phyloP scores from a whole-genome alignment of 1,140 invertebrate genomes.

The Bursaphelenchus mucronatus region DNA sequence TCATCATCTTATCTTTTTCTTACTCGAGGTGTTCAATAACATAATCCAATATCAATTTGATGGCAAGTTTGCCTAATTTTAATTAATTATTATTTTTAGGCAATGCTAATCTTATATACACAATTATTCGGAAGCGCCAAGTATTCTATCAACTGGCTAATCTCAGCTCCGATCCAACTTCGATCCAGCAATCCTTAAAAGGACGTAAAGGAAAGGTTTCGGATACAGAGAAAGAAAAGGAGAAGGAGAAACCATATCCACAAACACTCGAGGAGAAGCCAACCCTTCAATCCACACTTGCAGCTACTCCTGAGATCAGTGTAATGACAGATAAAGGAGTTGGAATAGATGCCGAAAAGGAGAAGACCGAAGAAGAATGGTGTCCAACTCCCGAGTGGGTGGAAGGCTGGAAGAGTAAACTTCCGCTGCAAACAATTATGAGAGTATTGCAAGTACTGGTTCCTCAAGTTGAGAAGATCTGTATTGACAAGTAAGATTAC shows the following conservation, averaged over 20 bases:
- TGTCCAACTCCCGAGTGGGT: conserved; percentile 84
- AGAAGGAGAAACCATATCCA: background rate
- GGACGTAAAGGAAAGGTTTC: conserved; percentile 22
- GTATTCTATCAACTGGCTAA: conserved; percentile 95
- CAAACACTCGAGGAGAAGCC: conserved; percentile 41
- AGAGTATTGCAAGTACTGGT: conserved; percentile 92
- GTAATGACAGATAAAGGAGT: conserved; percentile 79
- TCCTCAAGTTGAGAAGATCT: conserved; percentile 99
- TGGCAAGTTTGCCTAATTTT: conserved; percentile 66
- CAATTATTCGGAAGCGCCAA: conserved; percentile 92
- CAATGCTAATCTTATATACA: conserved; percentile 96
- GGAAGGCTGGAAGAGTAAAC: conserved; percentile 87
- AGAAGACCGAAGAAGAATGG: conserved; percentile 66
- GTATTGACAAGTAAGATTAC: conserved; percentile 85
- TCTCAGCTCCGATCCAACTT: conserved; percentile 79
- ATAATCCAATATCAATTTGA: conserved; percentile 99
- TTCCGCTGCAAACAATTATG: conserved; percentile 98
- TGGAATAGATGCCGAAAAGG: conserved; percentile 22
- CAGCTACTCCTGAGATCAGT: conserved; percentile 80
- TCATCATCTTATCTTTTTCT: conserved; percentile 95
- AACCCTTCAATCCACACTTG: conserved; percentile 75
- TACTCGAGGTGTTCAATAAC: conserved; percentile 98
- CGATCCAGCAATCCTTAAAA: conserved; percentile 54
- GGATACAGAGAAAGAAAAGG: background rate
- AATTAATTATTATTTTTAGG: conserved; percentile 63